Base-by-base conservation (phyloP, 2,113 vertebrate species). In the Nematolebias whitei region DNA sequence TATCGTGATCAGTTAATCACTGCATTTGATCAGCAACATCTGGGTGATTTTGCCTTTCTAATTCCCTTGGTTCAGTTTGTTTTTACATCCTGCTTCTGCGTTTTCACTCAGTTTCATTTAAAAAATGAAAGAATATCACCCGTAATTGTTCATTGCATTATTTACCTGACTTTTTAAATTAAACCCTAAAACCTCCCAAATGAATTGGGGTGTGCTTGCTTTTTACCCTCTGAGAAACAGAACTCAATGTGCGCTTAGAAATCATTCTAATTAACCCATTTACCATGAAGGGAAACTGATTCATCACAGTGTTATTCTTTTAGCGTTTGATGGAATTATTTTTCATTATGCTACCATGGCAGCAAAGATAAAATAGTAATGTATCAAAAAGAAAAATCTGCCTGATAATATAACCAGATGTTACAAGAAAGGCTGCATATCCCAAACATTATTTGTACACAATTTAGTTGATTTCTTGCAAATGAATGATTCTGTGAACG, bases 321-420 rank as follows among this genome's bases (percentile, higher is more conserved):
- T 5, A 19, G 16, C 26, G 23, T 74, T 44, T 53, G 49, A 67
- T 26, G 39, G 45, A 44, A 63, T 78, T 3, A 79, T 76, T 79
- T 72, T 2, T 38, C 19, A 49, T 60, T 58, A 53, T 67, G 12
- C 23, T 59, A 64, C 29, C 20, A 20, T n/a, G 45, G 16, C 45
- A 1, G 65, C 71, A 62, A 71, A 50, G 44, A 35, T 53, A 78
- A 69, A 74, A 74, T 22, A 63, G 55, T 38, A 48, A 40, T 2
- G 20, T 57, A 29, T 22, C 51, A 53, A 51, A 19, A 9, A 2
- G 12, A 38, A 57, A 58, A 68, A 60, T 23, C 2, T 2, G 24
- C 16, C 26, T 71, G 38, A 80, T 48, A 78, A 83, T 80, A 20
- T 64, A 74, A 84, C 79, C 87, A 88, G 86, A 88, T 88, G 86